Base-by-base conservation (phyloP, 2,888 invertebrate genomes). In the Troglohyphantes excavatus region DNA sequence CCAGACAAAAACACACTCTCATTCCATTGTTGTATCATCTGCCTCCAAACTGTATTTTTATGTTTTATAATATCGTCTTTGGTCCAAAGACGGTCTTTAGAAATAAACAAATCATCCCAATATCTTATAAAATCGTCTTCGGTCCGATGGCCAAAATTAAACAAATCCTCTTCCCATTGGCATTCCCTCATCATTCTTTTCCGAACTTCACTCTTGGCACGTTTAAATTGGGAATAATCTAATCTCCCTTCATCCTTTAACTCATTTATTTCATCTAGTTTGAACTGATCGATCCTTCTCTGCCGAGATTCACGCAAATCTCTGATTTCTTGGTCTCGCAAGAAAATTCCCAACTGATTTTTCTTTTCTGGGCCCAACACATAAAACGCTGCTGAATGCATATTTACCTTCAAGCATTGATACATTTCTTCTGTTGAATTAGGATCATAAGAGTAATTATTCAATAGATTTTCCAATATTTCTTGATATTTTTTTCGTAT, bases 281-380 rank as follows among this genome's bases (percentile, higher is more conserved):
- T 19, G 9, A n/a, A 7, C 7, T 29, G 19, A 11, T 43, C 6
- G 46, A 39, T 39, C 13, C 19, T 61, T 39, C 26, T n/a, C 19
- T 76, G 27, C 61, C 29, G n/a, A n/a, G 17, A 19, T 9, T 21
- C 53, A 61, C 61, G 33, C 9, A 82, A 61, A n/a, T 82, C 39
- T 21, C 29, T 43, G 13, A 82, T 23, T 59, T 82, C 82, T 70
- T 39, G 29, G 19, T 82, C 82, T 70, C 82, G 73, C 13, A 73
- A 46, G 27, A 83, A 65, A 17, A 63, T 46, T 1, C 73, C 63
- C 7, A 61, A 33, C 1, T 43, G 7, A 6, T 65, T 27, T 26
- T 65, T 26, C 11, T 59, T 19, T 11, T 23, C 63, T 27, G 19
- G 43, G 11, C 73, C 83, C 17, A 83, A 21, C 2, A 46, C 43